Evolutionary conservation across 2,888 invertebrate genomes (phyloP).

Genomic region (Ametastegia equiseti): DNA sequence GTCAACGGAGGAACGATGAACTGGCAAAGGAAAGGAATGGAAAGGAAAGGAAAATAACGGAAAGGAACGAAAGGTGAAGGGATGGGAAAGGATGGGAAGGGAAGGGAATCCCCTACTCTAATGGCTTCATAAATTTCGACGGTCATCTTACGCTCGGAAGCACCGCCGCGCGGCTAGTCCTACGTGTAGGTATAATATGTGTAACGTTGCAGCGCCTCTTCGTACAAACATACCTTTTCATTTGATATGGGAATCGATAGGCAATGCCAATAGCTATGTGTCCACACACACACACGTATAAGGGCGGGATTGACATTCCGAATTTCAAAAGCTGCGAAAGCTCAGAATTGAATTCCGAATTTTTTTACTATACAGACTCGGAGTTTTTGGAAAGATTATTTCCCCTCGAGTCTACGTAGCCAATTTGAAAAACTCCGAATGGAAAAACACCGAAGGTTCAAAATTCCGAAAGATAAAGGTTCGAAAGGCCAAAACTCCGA

Average conservation of each 20-base stretch:
- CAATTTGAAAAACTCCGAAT: too few species aligned
- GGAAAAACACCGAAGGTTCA: too few species aligned
- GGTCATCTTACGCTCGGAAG: constrained; percentile 37
- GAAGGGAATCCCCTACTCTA: constrained; percentile 21
- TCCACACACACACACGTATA: background rate
- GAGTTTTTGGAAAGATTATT: too few species aligned
- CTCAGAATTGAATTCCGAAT: too few species aligned
- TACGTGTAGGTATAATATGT: too few species aligned
- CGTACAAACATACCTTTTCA: constrained; percentile 30
- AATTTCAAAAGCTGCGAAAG: too few species aligned
- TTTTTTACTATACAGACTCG: too few species aligned
- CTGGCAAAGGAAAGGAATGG: constrained; percentile 3
- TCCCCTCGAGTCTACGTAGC: too few species aligned
- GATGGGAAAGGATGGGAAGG: background rate
- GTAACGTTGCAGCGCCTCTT: background rate
- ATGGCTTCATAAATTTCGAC: constrained; percentile 42
- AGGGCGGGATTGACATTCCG: background rate
- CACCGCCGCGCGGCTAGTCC: background rate
- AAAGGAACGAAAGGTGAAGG: constrained; percentile 15
- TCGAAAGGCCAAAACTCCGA: too few species aligned
- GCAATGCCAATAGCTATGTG: background rate
- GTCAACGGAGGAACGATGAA: constrained; percentile 38
- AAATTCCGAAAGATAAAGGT: too few species aligned
- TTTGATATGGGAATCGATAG: constrained; percentile 38
- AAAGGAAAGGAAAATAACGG: background rate